Conservation (phyloP, 2,113 vertebrate genomes). For the Labeo catla region DNA sequence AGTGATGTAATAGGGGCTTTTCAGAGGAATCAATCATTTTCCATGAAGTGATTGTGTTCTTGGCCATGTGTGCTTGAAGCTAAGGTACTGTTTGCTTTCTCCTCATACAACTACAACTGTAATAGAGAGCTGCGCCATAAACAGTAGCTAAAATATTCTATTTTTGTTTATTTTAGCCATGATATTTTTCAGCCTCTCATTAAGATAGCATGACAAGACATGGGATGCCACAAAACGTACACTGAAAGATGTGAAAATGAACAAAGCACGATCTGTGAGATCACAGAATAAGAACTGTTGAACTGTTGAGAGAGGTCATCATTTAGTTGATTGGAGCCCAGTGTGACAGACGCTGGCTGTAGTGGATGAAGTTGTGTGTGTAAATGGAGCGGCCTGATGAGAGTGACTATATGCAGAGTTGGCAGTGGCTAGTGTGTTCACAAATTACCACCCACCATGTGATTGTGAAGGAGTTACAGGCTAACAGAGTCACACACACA, state of each 20-base stretch:
- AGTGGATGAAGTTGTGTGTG: not conserved
- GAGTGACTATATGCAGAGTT: slow-evolving; percentile 10
- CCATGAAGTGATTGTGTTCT: slow-evolving; percentile 18
- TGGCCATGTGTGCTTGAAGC: not conserved
- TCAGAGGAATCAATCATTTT: slow-evolving; percentile 9
- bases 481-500: slow-evolving; percentile 47
- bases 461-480: slow-evolving; percentile 64
- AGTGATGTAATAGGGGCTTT: not conserved
- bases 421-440: slow-evolving; percentile 15
- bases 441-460: slow-evolving; percentile 28
- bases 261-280: not conserved
- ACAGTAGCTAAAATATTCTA: not conserved
- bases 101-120: not conserved
- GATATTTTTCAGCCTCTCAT: not conserved
- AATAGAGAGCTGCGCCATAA: not conserved
- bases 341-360: not conserved
- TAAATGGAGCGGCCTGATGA: not conserved
- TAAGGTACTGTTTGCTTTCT: slow-evolving; percentile 2
- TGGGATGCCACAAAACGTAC: not conserved
- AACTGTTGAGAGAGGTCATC: not conserved
- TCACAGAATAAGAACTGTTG: not conserved
- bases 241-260: not conserved
- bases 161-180: not conserved
- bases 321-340: not conserved
- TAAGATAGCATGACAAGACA: too few species aligned